Base-by-base conservation (phyloP, 1,140 invertebrate genomes). In the Diabrotica virgifera region DNA sequence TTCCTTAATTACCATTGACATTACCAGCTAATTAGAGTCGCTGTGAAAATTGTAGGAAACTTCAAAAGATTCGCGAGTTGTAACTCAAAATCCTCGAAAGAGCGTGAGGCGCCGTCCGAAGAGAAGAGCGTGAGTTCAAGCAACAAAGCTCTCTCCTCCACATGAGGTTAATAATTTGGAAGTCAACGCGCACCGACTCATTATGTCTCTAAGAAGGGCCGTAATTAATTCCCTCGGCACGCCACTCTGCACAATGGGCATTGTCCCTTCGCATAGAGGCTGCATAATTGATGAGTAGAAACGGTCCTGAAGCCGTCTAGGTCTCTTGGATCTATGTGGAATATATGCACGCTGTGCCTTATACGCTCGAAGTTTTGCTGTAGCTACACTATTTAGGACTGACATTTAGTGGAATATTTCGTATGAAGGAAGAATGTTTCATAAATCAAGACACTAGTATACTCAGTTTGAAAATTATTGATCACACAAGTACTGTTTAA, bases 111-210 rank as follows among this genome's bases (percentile, higher is more conserved):
- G 56, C 12, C 24, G 24, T 1, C 24, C 24, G 24, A 24, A 24
- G 24, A 24, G 24, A 24, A 4, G 24, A 37, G 56, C 56, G 38
- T 24, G 38, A 36, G 56, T 8, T 37, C 38, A 58, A 58, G 35
- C 52, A 61, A 61, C 59, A 54, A 54, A 62, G 52, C 60, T 35
- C 60, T 46, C 40, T 24, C 40, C n/a, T 62, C 37, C 52, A 62
- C 60, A 62, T 54, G 60, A 54, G 60, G 52, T 40, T 54, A 24
- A 62, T 62, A 62, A 62, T 62, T 62, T 54, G 36, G 60, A 62
- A 62, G 60, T 62, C 52, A 35, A 62, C 60, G 60, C 60, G 60
- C 36, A 38, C 60, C 51, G 24, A 54, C 24, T 62, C 60, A 62
- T 62, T 62, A 62, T 62, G 60, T 54, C 60, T 54, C 60, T 62